Conservation (phyloP, 2,888 invertebrate genomes). For the Augiades crinisus region DNA sequence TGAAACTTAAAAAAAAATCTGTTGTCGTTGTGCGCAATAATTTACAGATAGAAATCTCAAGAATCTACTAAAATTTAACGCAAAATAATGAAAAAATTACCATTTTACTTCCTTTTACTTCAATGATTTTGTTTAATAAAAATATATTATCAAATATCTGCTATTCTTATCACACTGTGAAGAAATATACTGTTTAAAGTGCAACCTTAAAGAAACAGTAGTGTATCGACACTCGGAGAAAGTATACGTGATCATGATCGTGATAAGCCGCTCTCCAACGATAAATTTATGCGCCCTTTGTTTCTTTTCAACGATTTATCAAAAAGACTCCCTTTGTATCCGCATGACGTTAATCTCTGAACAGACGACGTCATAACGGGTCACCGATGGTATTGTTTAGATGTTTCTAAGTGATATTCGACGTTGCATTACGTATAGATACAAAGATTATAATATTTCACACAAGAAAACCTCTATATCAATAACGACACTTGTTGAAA, state of each 20-base stretch:
- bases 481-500: no score
- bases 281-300: constrained; percentile 78
- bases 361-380: constrained; percentile 42
- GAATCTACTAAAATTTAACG: no score
- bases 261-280: constrained; percentile 60
- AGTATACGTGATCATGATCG: constrained; percentile 67
- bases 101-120: no score
- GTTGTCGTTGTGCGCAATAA: no score
- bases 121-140: no score
- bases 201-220: constrained; percentile 14
- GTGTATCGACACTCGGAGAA: constrained; percentile 64
- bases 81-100: no score
- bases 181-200: neutral
- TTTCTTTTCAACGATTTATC: constrained; percentile 75
- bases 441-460: no score
- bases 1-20: no score
- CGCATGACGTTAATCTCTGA: constrained; percentile 37
- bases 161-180: neutral
- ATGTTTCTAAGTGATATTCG: constrained; percentile 8
- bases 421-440: neutral
- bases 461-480: no score
- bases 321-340: constrained; percentile 58
- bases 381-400: constrained; percentile 44
- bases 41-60: no score
- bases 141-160: neutral